Percentiles rank a stretch among this genome's conserved stretches.
These are phyloP conservation scores for Cirrhinus molitorella DNA, from an alignment of 2,797 vertebrate species.

Conservation along the genomic window DNA sequence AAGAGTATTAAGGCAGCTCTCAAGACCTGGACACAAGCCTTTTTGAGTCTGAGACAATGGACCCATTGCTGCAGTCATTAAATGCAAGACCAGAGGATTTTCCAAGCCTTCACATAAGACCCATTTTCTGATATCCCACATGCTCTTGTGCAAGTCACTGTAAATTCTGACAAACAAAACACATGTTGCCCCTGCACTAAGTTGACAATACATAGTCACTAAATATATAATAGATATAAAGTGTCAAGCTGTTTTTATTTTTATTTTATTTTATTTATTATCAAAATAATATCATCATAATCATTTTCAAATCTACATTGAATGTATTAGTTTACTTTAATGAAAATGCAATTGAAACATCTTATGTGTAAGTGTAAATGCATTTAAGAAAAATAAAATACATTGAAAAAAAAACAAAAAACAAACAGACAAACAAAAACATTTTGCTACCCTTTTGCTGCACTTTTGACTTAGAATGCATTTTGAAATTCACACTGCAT, in stretches of 20 bases:
- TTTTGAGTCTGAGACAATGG: conserved; percentile 80
- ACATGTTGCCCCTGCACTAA: background rate
- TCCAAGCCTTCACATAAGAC: conserved; percentile 63
- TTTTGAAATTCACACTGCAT: too few species aligned
- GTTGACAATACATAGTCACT: background rate
- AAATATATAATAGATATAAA: background rate
- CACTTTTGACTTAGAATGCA: too few species aligned
- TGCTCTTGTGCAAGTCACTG: conserved; percentile 31
- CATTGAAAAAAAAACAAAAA: too few species aligned
- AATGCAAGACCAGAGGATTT: conserved; percentile 59
- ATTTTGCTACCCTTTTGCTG: too few species aligned
- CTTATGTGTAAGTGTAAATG: too few species aligned
- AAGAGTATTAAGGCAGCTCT: conserved; percentile 78
- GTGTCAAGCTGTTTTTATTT: background rate
- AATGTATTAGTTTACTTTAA: too few species aligned
- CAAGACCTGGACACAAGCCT: conserved; percentile 74
- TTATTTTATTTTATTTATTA: too few species aligned
- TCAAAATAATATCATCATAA: too few species aligned
- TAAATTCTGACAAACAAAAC: background rate
- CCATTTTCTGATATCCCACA: conserved; percentile 52
- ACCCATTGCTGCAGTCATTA: conserved; percentile 74
- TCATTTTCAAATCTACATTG: too few species aligned
- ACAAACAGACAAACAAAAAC: too few species aligned
- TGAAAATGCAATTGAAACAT: too few species aligned
- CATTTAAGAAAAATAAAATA: too few species aligned